Conservation (phyloP, 2,797 vertebrate species). For the Myiotriccus ornatus region DNA sequence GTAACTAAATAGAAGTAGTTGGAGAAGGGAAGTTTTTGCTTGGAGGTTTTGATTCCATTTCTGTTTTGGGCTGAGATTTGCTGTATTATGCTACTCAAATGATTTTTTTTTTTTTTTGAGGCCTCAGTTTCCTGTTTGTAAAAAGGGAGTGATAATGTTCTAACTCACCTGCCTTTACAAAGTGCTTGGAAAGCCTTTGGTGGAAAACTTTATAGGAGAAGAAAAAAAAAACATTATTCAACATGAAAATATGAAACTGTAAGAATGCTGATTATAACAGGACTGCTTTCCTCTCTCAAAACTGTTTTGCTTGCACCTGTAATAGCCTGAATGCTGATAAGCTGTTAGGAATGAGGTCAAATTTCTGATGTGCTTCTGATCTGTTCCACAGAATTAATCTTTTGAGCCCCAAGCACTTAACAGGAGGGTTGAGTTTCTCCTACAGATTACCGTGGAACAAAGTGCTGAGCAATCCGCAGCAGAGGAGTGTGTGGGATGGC, state of each 20-base stretch:
- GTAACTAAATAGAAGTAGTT: neutral
- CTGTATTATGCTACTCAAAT: neutral
- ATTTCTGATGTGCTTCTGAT: neutral
- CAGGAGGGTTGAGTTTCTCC: neutral
- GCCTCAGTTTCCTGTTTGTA: neutral
- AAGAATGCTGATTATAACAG: neutral
- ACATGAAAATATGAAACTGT: neutral
- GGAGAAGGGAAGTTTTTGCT: neutral
- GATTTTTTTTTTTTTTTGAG: neutral
- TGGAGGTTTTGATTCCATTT: neutral
- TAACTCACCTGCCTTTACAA: neutral
- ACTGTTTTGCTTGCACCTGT: neutral
- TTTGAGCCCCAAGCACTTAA: neutral
- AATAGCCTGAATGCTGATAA: neutral
- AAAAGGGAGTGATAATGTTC: neutral
- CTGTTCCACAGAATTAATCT: neutral
- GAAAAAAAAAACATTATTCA: neutral
- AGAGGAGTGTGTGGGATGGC: constrained; percentile 31
- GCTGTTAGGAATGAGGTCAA: neutral
- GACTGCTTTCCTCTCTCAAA: neutral
- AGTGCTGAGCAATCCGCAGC: constrained; percentile 13
- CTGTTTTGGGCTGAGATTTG: neutral
- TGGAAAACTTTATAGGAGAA: neutral
- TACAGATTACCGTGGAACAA: neutral
- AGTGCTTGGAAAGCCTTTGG: neutral